phyloP scores from a whole-genome alignment of 2,888 invertebrate genomes.

The Acronicta psi region DNA sequence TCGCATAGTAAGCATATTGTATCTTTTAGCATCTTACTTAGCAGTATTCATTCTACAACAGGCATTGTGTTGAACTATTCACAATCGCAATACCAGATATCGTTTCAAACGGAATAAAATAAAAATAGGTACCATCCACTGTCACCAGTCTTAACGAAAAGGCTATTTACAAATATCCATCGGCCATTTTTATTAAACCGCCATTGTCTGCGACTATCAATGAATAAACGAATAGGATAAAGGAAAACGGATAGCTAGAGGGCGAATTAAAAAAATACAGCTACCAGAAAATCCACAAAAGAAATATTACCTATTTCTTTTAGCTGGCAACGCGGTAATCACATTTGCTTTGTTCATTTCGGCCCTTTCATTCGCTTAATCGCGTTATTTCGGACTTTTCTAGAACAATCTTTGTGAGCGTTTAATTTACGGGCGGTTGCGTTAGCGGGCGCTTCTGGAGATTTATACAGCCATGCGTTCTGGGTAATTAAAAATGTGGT shows the following conservation, averaged over 20 bases:
- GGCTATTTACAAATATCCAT: slow-evolving; percentile 50
- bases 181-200: slow-evolving; percentile 55
- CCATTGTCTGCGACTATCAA: slow-evolving; percentile 60
- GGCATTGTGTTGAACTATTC: slow-evolving; percentile 8
- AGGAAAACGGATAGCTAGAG: slow-evolving; percentile 59
- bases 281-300: slow-evolving; percentile 70
- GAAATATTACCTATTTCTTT: slow-evolving; percentile 87
- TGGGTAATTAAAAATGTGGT: slow-evolving; percentile 52
- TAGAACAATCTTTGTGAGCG: slow-evolving; percentile 70
- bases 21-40: not conserved
- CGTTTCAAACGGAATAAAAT: slow-evolving; percentile 9
- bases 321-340: slow-evolving; percentile 85
- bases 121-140: slow-evolving; percentile 17
- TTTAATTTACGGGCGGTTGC: slow-evolving; percentile 58
- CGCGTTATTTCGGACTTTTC: slow-evolving; percentile 85
- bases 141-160: slow-evolving; percentile 24
- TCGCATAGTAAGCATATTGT: too few relatives aligned
- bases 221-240: slow-evolving; percentile 61
- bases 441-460: slow-evolving; percentile 43
- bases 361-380: slow-evolving; percentile 87
- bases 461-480: slow-evolving; percentile 51
- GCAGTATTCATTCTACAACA: too few relatives aligned
- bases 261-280: slow-evolving; percentile 63
- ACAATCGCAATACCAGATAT: slow-evolving; percentile 11
- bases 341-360: slow-evolving; percentile 88